Evolutionary conservation across 2,113 vertebrate species (phyloP).

Genomic region (Diphyllodes magnificus): DNA sequence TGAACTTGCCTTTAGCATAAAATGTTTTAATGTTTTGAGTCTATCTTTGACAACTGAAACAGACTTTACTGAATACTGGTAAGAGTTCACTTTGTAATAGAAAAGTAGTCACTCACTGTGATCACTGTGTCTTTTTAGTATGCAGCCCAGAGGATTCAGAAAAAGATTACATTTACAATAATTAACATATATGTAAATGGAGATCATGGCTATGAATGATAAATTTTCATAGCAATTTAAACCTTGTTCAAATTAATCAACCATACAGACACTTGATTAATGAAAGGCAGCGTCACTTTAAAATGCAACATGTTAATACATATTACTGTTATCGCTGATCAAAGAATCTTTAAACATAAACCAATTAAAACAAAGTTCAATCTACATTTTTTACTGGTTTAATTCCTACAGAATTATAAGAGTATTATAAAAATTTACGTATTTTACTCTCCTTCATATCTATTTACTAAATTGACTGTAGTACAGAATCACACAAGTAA

Average conservation of each 20-base stretch:
- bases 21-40: conserved; percentile 67
- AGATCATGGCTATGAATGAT: conserved; percentile 88
- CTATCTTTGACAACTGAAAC: conserved; percentile 60
- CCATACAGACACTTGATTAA: conserved; percentile 87
- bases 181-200: conserved; percentile 90
- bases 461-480: conserved; percentile 72
- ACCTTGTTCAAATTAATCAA: conserved; percentile 89
- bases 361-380: conserved; percentile 79
- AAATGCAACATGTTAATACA: conserved; percentile 86
- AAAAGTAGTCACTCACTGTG: conserved; percentile 73
- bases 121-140: conserved; percentile 83
- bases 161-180: conserved; percentile 87
- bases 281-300: conserved; percentile 84
- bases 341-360: conserved; percentile 84
- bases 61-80: conserved; percentile 62
- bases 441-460: conserved; percentile 65
- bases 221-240: conserved; percentile 90
- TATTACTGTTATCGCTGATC: conserved; percentile 82
- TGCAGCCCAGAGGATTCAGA: conserved; percentile 83
- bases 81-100: conserved; percentile 74
- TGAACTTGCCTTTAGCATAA: conserved; percentile 67
- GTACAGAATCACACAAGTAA: conserved; percentile 57
- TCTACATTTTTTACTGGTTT: conserved; percentile 75
- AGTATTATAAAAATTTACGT: conserved; percentile 46
- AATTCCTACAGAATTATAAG: conserved; percentile 68